Base-by-base conservation (phyloP, 37 sponge, comb jelly and placozoan genomes). In the Halichondria panicea region DNA sequence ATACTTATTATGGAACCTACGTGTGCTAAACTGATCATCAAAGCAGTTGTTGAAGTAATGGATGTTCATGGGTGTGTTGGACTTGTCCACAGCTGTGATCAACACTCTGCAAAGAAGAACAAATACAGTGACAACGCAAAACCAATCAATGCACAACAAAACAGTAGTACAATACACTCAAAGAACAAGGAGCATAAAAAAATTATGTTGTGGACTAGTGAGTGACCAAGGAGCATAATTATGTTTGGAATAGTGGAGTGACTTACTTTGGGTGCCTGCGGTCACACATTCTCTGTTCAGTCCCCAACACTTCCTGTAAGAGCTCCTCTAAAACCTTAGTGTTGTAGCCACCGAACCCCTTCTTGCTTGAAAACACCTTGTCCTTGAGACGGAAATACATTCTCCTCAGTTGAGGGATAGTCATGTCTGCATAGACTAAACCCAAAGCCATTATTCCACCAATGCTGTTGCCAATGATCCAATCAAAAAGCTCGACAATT, bases 11-110 rank as follows among this genome's bases (percentile, higher is more conserved):
- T 38, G 1, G 42, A 35, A 45, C 80, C 70, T 72, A 88, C 88
- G 61, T 53, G 31, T 24, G 45, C 77, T 65, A 67, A 81, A 76
- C 27, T 88, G 48, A 70, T 79, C 87, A 46, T 68, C 43, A n/a
- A 79, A 66, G 69, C 75, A 79, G 81, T 86, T 86, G 69, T 79
- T 86, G 81, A 86, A 86, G 52, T 55, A 86, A 4, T 66, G 67
- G 12, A 86, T 39, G 35, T 79, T 55, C 11, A 78, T 57, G 7
- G 59, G 58, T 30, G 56, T 70, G 22, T 15, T 60, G 25, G 50
- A 70, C 84, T 84, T 84, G 61, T 76, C 48, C 70, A 84, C 84
- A 48, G 84, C 84, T 63, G 53, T 32, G 9, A 84, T 43, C 0
- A 84, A 58, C 24, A 84, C 70, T 48, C 84, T 84, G n/a, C 0